Conservation (phyloP, 2,888 invertebrate genomes). For the Cheilosia vulpina region DNA sequence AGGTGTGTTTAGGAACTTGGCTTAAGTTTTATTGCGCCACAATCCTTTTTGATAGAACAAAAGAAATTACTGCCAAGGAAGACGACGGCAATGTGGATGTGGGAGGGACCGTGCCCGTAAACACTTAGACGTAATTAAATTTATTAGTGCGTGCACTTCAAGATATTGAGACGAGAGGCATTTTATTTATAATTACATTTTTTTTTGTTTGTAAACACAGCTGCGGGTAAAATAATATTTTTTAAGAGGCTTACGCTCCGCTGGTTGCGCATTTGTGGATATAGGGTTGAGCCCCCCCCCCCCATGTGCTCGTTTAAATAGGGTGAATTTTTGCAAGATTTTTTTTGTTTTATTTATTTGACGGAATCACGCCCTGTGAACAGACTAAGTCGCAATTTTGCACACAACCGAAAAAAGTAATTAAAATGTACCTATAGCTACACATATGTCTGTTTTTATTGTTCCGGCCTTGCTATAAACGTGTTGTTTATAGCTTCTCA, state of each 20-base stretch:
- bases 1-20: slow-evolving; percentile 63
- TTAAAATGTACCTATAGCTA: background rate
- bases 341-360: slow-evolving; percentile 10
- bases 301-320: background rate
- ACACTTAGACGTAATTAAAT: slow-evolving; percentile 70
- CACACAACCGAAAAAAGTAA: background rate
- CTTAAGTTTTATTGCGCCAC: slow-evolving; percentile 46
- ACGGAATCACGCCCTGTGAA: slow-evolving; percentile 35
- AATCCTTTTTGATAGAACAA: slow-evolving; percentile 45
- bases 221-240: background rate
- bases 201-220: slow-evolving; percentile 7
- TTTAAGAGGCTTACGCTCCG: slow-evolving; percentile 29
- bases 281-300: slow-evolving; percentile 1
- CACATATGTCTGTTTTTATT: background rate
- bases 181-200: slow-evolving; percentile 9
- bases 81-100: slow-evolving; percentile 3
- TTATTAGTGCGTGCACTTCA: slow-evolving; percentile 70
- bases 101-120: slow-evolving; percentile 43
- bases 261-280: slow-evolving; percentile 22
- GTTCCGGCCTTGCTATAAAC: slow-evolving; percentile 3
- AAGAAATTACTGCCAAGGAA: slow-evolving; percentile 10
- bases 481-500: slow-evolving; percentile 25
- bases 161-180: slow-evolving; percentile 6
- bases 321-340: slow-evolving; percentile 30
- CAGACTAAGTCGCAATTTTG: slow-evolving; percentile 18